Percentiles rank a stretch among this genome's conserved stretches.
phyloP scores from a whole-genome alignment of 2,797 vertebrate species.

The Siniperca scherzeri region DNA sequence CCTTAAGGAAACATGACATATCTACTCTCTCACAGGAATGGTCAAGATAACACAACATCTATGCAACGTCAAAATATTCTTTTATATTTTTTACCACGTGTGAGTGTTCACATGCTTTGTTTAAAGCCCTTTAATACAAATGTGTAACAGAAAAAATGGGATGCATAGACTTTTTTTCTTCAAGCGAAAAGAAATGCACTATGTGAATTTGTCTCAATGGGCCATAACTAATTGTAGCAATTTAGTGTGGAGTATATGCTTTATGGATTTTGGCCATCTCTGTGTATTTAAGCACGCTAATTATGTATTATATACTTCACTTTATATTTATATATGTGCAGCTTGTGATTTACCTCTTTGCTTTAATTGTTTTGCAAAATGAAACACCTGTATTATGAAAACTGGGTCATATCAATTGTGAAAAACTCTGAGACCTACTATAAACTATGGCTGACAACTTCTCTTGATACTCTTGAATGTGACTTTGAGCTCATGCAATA shows the following conservation, averaged over 20 bases:
- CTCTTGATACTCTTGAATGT: constrained; percentile 13
- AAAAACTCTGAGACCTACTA: neutral
- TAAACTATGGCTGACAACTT: neutral
- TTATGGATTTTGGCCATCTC: neutral
- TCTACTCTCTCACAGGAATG: neutral
- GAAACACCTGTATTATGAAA: neutral
- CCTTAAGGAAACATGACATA: neutral
- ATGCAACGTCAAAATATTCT: neutral
- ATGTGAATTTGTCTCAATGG: neutral
- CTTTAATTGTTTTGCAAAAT: neutral
- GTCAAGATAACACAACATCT: neutral
- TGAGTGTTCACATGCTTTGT: neutral
- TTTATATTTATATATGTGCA: neutral
- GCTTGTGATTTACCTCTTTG: neutral
- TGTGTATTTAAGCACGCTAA: neutral
- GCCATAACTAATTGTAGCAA: neutral
- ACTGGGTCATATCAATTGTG: constrained; percentile 8
- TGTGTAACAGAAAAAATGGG: neutral
- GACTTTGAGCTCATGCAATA: neutral
- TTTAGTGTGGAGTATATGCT: neutral
- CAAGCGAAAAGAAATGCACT: neutral
- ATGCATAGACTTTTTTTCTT: too few relatives aligned
- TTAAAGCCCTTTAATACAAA: neutral
- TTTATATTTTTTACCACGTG: neutral
- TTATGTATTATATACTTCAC: constrained; percentile 7